Conservation (phyloP, 2,888 invertebrate genomes). For the Oscheius sp. region DNA sequence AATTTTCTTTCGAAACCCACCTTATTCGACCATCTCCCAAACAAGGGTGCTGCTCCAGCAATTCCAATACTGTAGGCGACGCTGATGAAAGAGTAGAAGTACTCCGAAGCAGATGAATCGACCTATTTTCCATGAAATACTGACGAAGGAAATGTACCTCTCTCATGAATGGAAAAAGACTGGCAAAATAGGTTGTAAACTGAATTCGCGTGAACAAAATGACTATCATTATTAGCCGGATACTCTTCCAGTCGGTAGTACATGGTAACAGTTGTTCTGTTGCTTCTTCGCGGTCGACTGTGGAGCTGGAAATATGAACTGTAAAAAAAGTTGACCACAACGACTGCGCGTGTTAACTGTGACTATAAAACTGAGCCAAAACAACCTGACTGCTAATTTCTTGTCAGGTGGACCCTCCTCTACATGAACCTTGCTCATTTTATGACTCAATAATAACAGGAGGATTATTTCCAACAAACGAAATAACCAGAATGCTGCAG, state of each 20-base stretch:
- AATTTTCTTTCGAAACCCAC: conserved; percentile 15
- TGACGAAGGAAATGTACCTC: conserved; percentile 12
- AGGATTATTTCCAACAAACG: too few species aligned
- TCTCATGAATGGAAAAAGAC: conserved; percentile 40
- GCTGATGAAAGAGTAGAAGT: conserved; percentile 48
- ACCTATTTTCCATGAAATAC: conserved; percentile 28
- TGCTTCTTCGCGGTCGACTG: background rate
- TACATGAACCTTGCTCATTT: too few species aligned
- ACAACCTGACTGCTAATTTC: too few species aligned
- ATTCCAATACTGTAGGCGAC: conserved; percentile 48
- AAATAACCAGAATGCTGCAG: too few species aligned
- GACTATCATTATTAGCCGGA: conserved; percentile 38
- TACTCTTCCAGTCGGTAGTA: conserved; percentile 40
- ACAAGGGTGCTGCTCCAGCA: conserved; percentile 46
- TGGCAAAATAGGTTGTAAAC: conserved; percentile 46
- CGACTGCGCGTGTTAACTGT: too few species aligned
- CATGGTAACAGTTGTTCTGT: conserved; percentile 11
- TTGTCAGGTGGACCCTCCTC: too few species aligned
- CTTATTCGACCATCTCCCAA: conserved; percentile 45
- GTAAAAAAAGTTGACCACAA: too few species aligned
- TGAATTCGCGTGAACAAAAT: conserved; percentile 43
- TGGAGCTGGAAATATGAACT: background rate
- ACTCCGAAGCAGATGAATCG: conserved; percentile 40
- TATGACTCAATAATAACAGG: too few species aligned
- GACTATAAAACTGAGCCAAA: too few species aligned